Evolutionary conservation across 2,113 vertebrate species (phyloP).

Genomic region (Miniopterus natalensis): DNA sequence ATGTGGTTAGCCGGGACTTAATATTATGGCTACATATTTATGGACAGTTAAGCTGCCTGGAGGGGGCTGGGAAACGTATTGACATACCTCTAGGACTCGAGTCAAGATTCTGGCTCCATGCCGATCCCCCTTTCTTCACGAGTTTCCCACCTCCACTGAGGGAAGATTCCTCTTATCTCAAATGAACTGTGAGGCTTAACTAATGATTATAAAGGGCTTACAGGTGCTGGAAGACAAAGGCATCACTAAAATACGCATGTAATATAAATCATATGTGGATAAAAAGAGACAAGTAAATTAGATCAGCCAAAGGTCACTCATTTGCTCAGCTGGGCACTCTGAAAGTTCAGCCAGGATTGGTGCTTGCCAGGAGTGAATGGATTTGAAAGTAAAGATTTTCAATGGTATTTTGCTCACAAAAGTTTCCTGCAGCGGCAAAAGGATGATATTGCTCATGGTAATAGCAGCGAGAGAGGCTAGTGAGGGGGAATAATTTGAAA

Average conservation of each 20-base stretch:
- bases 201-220: conserved; percentile 63
- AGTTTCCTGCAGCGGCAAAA: conserved; percentile 66
- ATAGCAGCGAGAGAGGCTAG: conserved; percentile 61
- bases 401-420: conserved; percentile 79
- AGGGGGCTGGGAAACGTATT: background rate
- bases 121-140: background rate
- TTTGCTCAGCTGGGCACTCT: conserved; percentile 70
- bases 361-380: conserved; percentile 77
- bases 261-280: conserved; percentile 69
- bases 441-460: conserved; percentile 72
- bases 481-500: conserved; percentile 72
- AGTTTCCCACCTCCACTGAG: background rate
- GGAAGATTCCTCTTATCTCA: conserved; percentile 4
- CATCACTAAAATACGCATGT: conserved; percentile 32
- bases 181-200: background rate
- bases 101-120: background rate
- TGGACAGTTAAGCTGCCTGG: background rate
- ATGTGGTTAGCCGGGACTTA: conserved; percentile 12
- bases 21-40: background rate
- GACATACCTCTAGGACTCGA: background rate
- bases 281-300: conserved; percentile 76
- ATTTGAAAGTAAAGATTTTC: conserved; percentile 80
- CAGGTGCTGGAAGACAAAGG: conserved; percentile 75
- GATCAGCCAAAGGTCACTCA: conserved; percentile 79
- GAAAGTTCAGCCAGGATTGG: conserved; percentile 77